phyloP scores from a whole-genome alignment of 2,797 vertebrate genomes.

The Neosilurus mollespiculum region DNA sequence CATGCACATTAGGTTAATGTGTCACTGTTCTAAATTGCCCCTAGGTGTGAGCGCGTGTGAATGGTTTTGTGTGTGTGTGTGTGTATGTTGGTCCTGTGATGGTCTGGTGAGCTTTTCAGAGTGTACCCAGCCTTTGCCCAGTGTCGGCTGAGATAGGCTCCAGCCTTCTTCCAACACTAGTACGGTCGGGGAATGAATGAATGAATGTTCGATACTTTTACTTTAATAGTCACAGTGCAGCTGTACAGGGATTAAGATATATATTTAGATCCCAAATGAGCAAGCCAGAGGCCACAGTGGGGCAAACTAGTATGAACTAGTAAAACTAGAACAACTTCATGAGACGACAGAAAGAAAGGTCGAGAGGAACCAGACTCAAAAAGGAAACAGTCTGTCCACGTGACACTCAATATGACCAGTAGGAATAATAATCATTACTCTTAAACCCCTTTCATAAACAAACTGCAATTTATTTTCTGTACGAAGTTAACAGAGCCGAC shows the following conservation, averaged over 20 bases:
- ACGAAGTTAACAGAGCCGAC: too few species aligned
- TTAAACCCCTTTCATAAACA: not conserved
- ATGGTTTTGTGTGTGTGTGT: too few species aligned
- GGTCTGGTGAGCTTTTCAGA: too few species aligned
- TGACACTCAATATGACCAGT: not conserved
- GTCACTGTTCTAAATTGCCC: too few species aligned
- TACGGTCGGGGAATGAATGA: too few species aligned
- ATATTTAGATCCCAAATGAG: not conserved
- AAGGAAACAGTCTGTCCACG: not conserved
- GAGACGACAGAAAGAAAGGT: not conserved
- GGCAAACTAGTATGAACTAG: not conserved
- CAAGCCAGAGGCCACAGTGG: not conserved
- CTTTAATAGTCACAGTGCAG: not conserved
- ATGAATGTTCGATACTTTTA: not conserved
- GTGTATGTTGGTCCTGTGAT: too few species aligned
- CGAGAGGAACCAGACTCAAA: not conserved
- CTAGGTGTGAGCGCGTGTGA: too few species aligned
- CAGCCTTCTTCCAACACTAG: too few species aligned
- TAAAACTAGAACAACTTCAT: not conserved
- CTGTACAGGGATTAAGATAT: not conserved
- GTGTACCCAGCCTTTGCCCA: too few species aligned
- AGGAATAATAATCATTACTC: not conserved
- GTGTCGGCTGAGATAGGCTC: too few species aligned
- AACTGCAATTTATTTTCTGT: too few species aligned
- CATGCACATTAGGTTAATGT: too few species aligned